These are phyloP conservation scores for Bujurquina vittata DNA, from an alignment of 2,113 vertebrate genomes.

Conservation along the genomic window DNA sequence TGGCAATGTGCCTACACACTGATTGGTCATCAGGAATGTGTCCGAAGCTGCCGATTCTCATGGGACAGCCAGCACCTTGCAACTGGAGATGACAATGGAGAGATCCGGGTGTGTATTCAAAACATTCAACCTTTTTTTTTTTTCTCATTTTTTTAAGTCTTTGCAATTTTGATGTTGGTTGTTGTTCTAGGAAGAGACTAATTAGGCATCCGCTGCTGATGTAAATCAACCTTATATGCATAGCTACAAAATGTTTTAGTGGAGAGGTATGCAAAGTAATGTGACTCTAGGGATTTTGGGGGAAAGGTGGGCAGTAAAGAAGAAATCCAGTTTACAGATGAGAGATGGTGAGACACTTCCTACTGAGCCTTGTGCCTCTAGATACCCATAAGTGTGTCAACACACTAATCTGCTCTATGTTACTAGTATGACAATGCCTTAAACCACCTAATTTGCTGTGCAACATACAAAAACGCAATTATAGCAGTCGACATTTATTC, in stretches of 20 bases:
- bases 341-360: not conserved
- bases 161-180: not conserved
- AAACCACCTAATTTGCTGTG: conserved; percentile 33
- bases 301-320: not conserved
- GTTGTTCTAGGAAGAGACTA: not conserved
- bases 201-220: not conserved
- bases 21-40: conserved; percentile 88
- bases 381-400: not conserved
- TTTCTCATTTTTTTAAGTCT: no score
- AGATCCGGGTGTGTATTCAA: conserved; percentile 86
- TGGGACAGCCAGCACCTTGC: conserved; percentile 82
- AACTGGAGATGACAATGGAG: conserved; percentile 95
- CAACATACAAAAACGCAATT: conserved; percentile 46
- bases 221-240: not conserved
- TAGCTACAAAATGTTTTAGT: not conserved
- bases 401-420: not conserved
- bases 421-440: not conserved
- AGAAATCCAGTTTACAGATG: not conserved
- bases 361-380: not conserved
- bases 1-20: conserved; percentile 79
- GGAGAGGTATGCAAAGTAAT: not conserved
- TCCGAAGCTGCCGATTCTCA: conserved; percentile 92
- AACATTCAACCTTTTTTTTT: not conserved
- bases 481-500: conserved; percentile 32
- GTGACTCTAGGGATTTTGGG: not conserved